These are phyloP conservation scores for Hypanus sabinus DNA, from an alignment of 2,113 vertebrate genomes.

Conservation along the genomic window DNA sequence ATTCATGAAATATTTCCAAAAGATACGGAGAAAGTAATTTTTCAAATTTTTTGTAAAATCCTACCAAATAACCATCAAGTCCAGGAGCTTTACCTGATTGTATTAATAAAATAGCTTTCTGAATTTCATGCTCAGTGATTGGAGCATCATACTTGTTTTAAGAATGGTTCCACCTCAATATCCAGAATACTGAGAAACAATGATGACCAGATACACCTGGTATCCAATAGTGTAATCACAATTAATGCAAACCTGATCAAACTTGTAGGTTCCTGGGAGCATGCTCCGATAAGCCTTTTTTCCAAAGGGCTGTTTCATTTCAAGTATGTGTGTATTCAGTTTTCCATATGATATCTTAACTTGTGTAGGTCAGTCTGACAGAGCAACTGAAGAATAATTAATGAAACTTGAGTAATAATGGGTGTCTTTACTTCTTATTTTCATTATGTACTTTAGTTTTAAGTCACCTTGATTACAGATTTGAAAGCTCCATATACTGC, in stretches of 20 bases:
- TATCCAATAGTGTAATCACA: not conserved
- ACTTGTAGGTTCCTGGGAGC: not conserved
- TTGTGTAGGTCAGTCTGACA: not conserved
- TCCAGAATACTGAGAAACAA: not conserved
- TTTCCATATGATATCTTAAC: not conserved
- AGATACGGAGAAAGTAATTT: too few relatives aligned
- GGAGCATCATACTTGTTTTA: not conserved
- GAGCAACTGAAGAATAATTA: not conserved
- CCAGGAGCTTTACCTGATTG: too few relatives aligned
- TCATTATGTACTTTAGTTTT: not conserved
- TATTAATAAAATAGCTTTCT: too few relatives aligned
- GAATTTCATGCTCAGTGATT: too few relatives aligned
- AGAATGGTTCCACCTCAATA: not conserved
- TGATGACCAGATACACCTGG: not conserved
- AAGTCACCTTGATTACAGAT: not conserved
- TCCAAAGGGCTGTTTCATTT: not conserved
- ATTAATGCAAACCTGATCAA: slow-evolving; percentile 8
- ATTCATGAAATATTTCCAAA: too few relatives aligned
- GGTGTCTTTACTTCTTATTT: not conserved
- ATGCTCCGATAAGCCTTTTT: not conserved
- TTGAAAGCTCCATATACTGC: not conserved
- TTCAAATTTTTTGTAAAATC: too few relatives aligned
- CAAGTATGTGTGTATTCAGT: not conserved
- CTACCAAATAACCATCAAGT: too few relatives aligned
- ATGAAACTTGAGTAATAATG: not conserved